Conservation (phyloP, 1,140 invertebrate species). For the Leptinotarsa lineolata region DNA sequence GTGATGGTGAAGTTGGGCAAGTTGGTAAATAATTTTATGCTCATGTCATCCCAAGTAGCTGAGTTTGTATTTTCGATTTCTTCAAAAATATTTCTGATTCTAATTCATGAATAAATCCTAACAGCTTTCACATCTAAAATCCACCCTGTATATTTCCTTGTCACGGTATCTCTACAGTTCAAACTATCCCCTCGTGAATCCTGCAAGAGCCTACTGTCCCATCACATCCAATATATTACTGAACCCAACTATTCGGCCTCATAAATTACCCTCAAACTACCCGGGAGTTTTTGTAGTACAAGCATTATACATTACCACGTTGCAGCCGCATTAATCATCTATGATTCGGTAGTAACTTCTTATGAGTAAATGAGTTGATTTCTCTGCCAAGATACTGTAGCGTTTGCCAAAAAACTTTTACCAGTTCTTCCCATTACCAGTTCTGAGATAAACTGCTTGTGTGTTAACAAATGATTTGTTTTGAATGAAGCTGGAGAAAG, state of each 20-base stretch:
- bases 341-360: background rate
- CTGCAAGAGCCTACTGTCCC: no score
- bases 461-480: background rate
- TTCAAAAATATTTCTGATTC: no score
- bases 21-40: no score
- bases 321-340: background rate
- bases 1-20: no score
- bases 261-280: background rate
- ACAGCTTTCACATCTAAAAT: no score
- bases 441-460: background rate
- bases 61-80: no score
- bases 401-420: background rate
- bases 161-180: no score
- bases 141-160: no score
- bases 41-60: no score
- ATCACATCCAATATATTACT: background rate
- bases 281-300: background rate
- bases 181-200: no score
- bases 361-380: background rate
- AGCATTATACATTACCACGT: background rate
- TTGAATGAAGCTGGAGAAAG: background rate
- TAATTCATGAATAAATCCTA: no score
- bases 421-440: background rate
- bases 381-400: background rate
- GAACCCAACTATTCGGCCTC: background rate